phyloP scores from a whole-genome alignment of 2,113 vertebrate genomes.

The Trematocara variabile region DNA sequence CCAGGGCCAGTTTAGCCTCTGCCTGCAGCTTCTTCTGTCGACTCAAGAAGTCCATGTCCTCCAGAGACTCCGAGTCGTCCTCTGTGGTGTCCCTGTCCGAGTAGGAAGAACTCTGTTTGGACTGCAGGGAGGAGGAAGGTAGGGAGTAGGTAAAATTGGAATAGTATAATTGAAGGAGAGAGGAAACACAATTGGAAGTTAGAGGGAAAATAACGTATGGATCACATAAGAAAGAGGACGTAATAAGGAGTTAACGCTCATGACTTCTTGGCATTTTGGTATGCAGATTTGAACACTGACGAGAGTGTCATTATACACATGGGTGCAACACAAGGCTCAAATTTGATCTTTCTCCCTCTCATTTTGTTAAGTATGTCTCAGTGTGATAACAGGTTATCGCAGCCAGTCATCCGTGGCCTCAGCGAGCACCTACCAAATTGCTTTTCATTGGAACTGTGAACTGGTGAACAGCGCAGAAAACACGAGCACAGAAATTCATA shows the following conservation, averaged over 20 bases:
- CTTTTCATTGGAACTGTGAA: conserved; percentile 23
- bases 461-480: conserved; percentile 38
- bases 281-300: not conserved
- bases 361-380: conserved; percentile 4
- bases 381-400: conserved; percentile 20
- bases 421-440: conserved; percentile 20
- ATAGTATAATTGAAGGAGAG: not conserved
- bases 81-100: conserved; percentile 97
- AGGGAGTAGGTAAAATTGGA: not conserved
- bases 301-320: not conserved
- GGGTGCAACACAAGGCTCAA: not conserved
- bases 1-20: conserved; percentile 94
- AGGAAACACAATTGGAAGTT: not conserved
- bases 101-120: conserved; percentile 99
- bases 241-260: not conserved
- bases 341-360: not conserved
- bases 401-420: not conserved
- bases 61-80: conserved; percentile 93
- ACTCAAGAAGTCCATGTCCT: conserved; percentile 97
- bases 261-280: not conserved
- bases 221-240: not conserved
- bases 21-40: conserved; percentile 96
- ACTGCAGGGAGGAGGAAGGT: conserved; percentile 61
- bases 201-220: not conserved
- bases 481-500: not conserved